Evolutionary conservation across 30 jellyfish, hydroid and myxozoan genomes (phyloP).

Genomic region (Pelagia noctiluca): DNA sequence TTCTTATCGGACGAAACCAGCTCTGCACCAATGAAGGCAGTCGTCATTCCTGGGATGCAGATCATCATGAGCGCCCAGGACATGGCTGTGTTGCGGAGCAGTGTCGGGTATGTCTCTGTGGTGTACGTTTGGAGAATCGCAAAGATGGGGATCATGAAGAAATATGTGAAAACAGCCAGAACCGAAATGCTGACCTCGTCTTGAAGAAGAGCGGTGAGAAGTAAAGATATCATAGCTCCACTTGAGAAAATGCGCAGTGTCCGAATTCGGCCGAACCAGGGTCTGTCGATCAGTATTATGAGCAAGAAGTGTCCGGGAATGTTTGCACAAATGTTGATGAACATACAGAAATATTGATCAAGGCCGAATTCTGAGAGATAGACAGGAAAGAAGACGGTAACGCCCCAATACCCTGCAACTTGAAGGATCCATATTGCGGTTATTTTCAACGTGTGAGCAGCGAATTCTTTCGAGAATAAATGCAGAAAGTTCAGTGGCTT

Average conservation of each 20-base stretch:
- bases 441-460: conserved; percentile 26
- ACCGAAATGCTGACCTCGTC: conserved; percentile 27
- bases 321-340: conserved; percentile 41
- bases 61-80: conserved; percentile 28
- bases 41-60: conserved; percentile 60
- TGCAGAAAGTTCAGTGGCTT: background rate
- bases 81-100: conserved; percentile 57
- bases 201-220: conserved; percentile 14
- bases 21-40: conserved; percentile 65
- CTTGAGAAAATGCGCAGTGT: conserved; percentile 27
- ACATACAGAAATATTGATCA: conserved; percentile 37
- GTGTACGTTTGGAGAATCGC: conserved; percentile 54
- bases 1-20: conserved; percentile 20
- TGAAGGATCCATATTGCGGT: conserved; percentile 55
- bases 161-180: conserved; percentile 51
- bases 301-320: conserved; percentile 58
- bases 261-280: conserved; percentile 39
- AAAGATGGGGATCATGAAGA: conserved; percentile 69
- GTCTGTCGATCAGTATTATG: conserved; percentile 34
- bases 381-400: conserved; percentile 47
- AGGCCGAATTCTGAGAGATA: conserved; percentile 52
- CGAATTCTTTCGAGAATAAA: conserved; percentile 15
- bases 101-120: conserved; percentile 67
- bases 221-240: conserved; percentile 29
- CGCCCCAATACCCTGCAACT: conserved; percentile 72